Percentiles rank a stretch among this genome's conserved stretches.
Conservation (phyloP, 1,140 invertebrate genomes). For the Zaprionus tsacasi region DNA sequence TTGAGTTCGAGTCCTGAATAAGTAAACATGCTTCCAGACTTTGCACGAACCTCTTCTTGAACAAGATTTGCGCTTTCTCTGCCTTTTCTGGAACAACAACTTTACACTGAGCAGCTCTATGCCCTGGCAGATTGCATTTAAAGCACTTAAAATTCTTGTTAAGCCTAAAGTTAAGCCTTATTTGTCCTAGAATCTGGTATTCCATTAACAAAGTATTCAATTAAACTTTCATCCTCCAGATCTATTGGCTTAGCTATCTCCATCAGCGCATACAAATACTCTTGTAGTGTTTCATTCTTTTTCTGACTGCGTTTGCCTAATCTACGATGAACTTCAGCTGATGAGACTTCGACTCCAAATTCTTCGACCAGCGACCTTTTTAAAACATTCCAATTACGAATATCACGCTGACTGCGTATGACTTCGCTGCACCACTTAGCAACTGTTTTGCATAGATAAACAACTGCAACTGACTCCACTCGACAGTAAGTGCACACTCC, state of each 20-base stretch:
- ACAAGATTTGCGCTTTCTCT: not conserved
- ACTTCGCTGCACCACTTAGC: conserved; percentile 18
- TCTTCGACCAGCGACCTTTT: conserved; percentile 3
- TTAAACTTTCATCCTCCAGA: not conserved
- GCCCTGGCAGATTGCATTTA: not conserved
- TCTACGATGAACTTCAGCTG: too few relatives aligned
- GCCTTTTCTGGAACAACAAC: not conserved
- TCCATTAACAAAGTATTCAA: conserved; percentile 17
- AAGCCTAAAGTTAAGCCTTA: conserved; percentile 6
- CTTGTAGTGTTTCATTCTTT: conserved; percentile 8
- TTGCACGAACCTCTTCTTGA: not conserved
- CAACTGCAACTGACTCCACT: conserved; percentile 14
- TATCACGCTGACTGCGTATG: conserved; percentile 16
- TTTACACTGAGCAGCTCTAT: not conserved
- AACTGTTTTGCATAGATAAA: conserved; percentile 33
- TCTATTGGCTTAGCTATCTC: conserved; percentile 7
- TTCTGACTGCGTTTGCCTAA: not conserved
- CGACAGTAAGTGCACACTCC: conserved; percentile 27
- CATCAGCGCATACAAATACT: conserved; percentile 4
- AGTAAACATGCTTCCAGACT: not conserved
- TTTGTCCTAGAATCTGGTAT: conserved; percentile 30
- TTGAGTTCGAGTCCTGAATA: not conserved
- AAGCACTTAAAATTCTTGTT: not conserved
- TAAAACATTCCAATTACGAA: conserved; percentile 15
- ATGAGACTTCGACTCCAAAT: too few relatives aligned